These are phyloP conservation scores for Melanotaenia trifasciata DNA, from an alignment of 2,797 vertebrate genomes.

Conservation along the genomic window DNA sequence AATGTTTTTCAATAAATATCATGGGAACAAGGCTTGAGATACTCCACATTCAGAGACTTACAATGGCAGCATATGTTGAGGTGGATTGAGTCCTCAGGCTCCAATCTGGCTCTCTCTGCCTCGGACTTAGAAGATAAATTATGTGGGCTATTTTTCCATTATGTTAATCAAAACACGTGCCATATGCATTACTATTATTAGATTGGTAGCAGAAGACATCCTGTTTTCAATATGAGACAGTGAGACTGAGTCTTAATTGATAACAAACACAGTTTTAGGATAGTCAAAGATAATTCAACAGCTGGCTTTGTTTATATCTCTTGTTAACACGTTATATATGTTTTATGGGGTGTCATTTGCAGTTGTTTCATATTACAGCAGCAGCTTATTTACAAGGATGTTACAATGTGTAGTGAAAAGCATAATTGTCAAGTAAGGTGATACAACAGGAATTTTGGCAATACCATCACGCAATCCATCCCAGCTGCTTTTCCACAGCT, in stretches of 20 bases:
- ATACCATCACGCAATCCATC: constrained; percentile 38
- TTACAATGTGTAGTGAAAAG: constrained; percentile 58
- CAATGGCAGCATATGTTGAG: constrained; percentile 84
- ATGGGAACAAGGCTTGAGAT: constrained; percentile 79
- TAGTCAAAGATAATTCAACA: constrained; percentile 80
- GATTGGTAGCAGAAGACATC: constrained; percentile 79
- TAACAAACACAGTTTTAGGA: constrained; percentile 77
- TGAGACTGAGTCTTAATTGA: constrained; percentile 78
- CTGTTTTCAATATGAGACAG: constrained; percentile 76
- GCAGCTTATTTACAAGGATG: constrained; percentile 69
- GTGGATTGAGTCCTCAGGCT: constrained; percentile 87
- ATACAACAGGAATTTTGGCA: constrained; percentile 61
- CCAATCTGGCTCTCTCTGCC: constrained; percentile 82
- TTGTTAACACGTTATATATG: constrained; percentile 84
- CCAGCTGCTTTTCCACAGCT: constrained; percentile 33
- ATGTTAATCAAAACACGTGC: constrained; percentile 85
- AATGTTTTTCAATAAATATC: constrained; percentile 87
- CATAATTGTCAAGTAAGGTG: constrained; percentile 63
- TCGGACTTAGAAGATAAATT: constrained; percentile 86
- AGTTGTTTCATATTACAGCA: constrained; percentile 69
- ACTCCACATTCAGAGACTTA: constrained; percentile 75
- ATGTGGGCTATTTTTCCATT: constrained; percentile 82
- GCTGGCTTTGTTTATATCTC: constrained; percentile 80
- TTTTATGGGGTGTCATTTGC: constrained; percentile 78
- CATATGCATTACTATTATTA: constrained; percentile 85